Percentiles rank a stretch among this genome's conserved stretches.
phyloP scores from a whole-genome alignment of 2,797 vertebrate species.

The Gouania willdenowi region DNA sequence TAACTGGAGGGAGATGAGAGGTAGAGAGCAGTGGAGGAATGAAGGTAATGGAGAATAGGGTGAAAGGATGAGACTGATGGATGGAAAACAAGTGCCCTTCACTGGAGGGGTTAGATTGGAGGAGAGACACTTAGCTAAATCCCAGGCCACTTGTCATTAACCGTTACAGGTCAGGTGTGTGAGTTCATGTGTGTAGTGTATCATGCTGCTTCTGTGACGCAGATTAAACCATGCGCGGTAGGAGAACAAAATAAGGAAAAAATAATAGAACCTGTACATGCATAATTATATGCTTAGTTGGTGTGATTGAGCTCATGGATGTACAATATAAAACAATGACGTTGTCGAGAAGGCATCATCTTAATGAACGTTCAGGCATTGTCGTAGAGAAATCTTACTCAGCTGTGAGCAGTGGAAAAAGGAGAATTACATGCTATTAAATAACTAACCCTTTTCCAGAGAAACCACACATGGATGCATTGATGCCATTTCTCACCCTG shows the following conservation, averaged over 20 bases:
- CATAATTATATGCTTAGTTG: not conserved
- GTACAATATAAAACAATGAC: constrained; percentile 6
- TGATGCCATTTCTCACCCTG: constrained; percentile 6
- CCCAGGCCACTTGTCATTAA: constrained; percentile 53
- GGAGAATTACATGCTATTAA: not conserved
- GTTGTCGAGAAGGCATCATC: not conserved
- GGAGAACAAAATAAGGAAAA: constrained; percentile 7
- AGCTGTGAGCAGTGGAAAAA: not conserved
- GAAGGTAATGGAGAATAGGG: constrained; percentile 12
- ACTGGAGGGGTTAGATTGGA: constrained; percentile 50
- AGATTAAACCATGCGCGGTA: constrained; percentile 22
- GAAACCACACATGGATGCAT: constrained; percentile 11
- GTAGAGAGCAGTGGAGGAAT: constrained; percentile 9
- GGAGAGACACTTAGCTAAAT: constrained; percentile 55
- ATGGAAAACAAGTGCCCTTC: constrained; percentile 50
- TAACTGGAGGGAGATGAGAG: not conserved
- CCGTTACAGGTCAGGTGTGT: constrained; percentile 28
- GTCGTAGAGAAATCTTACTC: not conserved
- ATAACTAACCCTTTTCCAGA: constrained; percentile 11
- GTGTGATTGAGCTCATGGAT: constrained; percentile 1
- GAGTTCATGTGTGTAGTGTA: not conserved
- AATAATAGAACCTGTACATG: not conserved
- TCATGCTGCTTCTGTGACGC: constrained; percentile 17
- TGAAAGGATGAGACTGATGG: constrained; percentile 18
- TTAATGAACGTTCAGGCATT: not conserved